Base-by-base conservation (phyloP, 1,140 invertebrate species). In the Lucilia cuprina region DNA sequence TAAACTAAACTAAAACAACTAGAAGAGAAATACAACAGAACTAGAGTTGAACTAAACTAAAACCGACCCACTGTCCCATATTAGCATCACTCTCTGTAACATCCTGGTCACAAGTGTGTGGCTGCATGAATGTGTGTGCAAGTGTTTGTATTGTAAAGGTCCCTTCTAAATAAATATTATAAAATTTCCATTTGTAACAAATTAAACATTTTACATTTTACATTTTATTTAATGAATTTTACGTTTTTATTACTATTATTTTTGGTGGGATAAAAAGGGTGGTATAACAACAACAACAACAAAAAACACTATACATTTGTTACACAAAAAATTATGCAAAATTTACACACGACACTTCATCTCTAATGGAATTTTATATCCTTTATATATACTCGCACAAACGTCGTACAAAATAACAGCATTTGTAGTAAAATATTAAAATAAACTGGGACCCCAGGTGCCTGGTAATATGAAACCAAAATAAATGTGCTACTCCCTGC, bases 221-320 rank as follows among this genome's bases (percentile, higher is more conserved):
- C 50, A 47, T 50, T 80, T 80, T 80, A 21, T 80, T 80, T 80
- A 80, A 80, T 80, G 77, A 80, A 80, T 80, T 80, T 80, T 80
- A 21, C 65, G 9, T 70, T 70, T 70, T 70, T 70, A 70, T 70
- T 21, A 21, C 65, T 70, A 30, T 70, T n/a, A 7, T 19, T 70
- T 70, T 70, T 70, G 19, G n/a, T 70, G 65, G 65, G 10, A 8
- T 30, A 30, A 8, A 25, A 70, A 9, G 41, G 41, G 41, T 41
- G 41, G 41, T 25, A 5, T 25, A 70, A 19, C 19, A 21, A 5
- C 0, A 21, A 70, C 19, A 70, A 70, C 19, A 70, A 70, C 25
- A 25, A 21, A 70, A 25, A 70, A 25, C 17, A 65, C 74, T 41
- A 35, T 77, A 77, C 50, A 77, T 4, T 77, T 77, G 74, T 77